These are phyloP conservation scores for Dasyprocta punctata DNA, from an alignment of 2,113 vertebrate species.

Conservation along the genomic window DNA sequence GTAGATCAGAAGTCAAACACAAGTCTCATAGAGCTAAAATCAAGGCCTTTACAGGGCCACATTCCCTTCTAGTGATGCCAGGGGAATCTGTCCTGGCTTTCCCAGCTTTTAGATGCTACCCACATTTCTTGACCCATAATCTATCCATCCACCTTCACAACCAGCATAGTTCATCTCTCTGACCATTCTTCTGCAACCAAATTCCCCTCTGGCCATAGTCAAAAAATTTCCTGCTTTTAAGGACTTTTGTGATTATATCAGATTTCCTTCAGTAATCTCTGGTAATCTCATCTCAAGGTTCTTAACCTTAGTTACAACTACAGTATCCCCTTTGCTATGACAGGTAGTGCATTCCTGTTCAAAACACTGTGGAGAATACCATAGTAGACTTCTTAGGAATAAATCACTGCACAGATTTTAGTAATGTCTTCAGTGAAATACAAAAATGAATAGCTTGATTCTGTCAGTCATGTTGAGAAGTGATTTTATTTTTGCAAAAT, in stretches of 20 bases:
- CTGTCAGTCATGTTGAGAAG: slow-evolving; percentile 86
- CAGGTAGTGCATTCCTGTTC: slow-evolving; percentile 82
- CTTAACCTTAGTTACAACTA: neutral
- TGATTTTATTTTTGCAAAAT: slow-evolving; percentile 85
- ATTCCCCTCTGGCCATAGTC: neutral
- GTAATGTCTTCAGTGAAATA: slow-evolving; percentile 85
- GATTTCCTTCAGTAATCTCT: neutral
- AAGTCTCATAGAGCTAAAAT: slow-evolving; percentile 84
- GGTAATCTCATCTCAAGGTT: neutral
- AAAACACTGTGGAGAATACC: slow-evolving; percentile 89
- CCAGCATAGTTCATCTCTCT: neutral
- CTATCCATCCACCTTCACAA: neutral
- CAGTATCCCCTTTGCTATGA: neutral
- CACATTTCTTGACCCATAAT: neutral
- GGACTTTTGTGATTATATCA: neutral
- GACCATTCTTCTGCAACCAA: neutral
- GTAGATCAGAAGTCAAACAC: neutral
- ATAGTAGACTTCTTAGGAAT: slow-evolving; percentile 88
- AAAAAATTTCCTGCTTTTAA: neutral
- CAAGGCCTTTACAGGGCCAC: slow-evolving; percentile 37
- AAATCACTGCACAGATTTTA: slow-evolving; percentile 85
- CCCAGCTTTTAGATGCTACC: neutral
- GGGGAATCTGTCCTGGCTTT: neutral
- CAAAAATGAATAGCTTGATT: slow-evolving; percentile 88
- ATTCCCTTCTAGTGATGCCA: neutral